Evolutionary conservation across 2,113 vertebrate genomes (phyloP).

Genomic region (Lepisosteus osseus): DNA sequence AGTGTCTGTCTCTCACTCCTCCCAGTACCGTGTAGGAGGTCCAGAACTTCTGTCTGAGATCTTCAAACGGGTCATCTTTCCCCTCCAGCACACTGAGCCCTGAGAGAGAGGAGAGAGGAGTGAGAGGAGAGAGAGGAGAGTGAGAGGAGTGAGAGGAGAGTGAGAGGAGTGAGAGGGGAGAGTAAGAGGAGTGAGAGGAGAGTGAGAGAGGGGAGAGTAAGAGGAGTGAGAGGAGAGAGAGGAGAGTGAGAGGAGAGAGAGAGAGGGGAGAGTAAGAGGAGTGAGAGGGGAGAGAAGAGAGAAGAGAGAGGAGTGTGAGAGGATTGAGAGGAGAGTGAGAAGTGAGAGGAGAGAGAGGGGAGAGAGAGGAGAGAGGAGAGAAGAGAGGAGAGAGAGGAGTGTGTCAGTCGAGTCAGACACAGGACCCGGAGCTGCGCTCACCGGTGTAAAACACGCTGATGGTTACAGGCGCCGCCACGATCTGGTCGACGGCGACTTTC

Average conservation of each 20-base stretch:
- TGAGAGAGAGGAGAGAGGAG: constrained; percentile 28
- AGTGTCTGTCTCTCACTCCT: not conserved
- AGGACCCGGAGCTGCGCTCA: constrained; percentile 21
- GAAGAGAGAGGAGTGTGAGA: too few species aligned
- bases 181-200: not conserved
- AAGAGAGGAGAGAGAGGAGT: not conserved
- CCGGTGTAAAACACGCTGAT: constrained; percentile 75
- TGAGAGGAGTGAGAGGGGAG: not conserved
- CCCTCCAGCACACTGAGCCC: constrained; percentile 70
- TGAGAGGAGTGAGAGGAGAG: too few species aligned
- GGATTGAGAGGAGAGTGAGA: too few species aligned
- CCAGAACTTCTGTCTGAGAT: constrained; percentile 72
- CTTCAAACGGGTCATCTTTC: constrained; percentile 59
- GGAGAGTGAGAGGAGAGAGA: too few species aligned
- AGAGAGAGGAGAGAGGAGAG: too few species aligned
- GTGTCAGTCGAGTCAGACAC: not conserved
- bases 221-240: too few species aligned
- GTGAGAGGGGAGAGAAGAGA: too few species aligned
- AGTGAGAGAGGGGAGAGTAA: too few species aligned
- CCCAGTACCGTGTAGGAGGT: constrained; percentile 63
- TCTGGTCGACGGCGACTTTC: constrained; percentile 71
- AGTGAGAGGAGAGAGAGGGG: too few species aligned
- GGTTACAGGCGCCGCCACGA: constrained; percentile 66
- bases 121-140: not conserved
- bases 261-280: too few species aligned